phyloP scores from a whole-genome alignment of 1,140 invertebrate species.

The Cydia fagiglandana region DNA sequence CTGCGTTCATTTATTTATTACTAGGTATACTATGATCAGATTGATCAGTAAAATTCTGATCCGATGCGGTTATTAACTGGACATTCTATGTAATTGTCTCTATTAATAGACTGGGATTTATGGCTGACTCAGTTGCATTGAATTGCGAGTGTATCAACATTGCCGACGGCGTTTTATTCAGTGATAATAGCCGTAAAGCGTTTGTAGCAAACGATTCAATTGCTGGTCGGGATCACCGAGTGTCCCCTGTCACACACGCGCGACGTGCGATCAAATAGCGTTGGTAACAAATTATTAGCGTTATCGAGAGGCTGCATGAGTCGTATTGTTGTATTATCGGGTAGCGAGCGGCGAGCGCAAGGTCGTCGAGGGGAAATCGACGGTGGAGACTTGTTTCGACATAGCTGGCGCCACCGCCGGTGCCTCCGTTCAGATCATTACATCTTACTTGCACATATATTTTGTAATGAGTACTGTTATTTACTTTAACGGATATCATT shows the following conservation, averaged over 20 bases:
- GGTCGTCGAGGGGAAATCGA: slow-evolving; percentile 74
- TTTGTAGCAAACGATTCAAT: slow-evolving; percentile 42
- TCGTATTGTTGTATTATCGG: slow-evolving; percentile 60
- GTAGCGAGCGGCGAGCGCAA: slow-evolving; percentile 59
- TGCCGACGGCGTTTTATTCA: slow-evolving; percentile 36
- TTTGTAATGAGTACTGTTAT: background rate
- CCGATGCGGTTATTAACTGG: background rate
- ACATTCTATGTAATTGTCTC: background rate
- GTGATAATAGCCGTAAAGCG: slow-evolving; percentile 40
- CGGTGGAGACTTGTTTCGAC: slow-evolving; percentile 11
- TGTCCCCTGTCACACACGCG: slow-evolving; percentile 14
- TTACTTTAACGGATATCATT: slow-evolving; percentile 8
- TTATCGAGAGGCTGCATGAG: slow-evolving; percentile 53
- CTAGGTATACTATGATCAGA: no score
- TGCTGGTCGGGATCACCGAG: slow-evolving; percentile 19
- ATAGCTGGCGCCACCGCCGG: slow-evolving; percentile 43
- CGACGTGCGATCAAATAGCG: slow-evolving; percentile 20
- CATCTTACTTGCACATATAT: slow-evolving; percentile 21
- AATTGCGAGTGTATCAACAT: slow-evolving; percentile 31
- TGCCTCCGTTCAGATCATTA: slow-evolving; percentile 24
- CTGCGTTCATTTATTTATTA: no score
- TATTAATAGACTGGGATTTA: slow-evolving; percentile 17
- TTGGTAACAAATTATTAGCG: slow-evolving; percentile 45
- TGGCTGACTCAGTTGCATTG: slow-evolving; percentile 32
- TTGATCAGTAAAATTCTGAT: background rate